Evolutionary conservation across 2,797 vertebrate genomes (phyloP).

Genomic region (Leptoclinus maculatus): DNA sequence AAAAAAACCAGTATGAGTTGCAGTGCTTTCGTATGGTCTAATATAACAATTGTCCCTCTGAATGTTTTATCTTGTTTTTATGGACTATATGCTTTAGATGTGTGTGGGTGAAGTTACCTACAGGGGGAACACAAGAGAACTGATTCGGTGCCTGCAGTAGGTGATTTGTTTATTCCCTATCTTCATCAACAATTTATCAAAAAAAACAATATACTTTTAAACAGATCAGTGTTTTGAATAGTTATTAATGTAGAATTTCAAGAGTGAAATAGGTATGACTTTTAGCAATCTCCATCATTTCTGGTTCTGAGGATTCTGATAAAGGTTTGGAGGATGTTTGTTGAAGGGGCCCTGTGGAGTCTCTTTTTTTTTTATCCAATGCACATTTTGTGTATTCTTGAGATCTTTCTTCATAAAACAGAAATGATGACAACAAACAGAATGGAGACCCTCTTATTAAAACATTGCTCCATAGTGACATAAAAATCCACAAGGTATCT

Average conservation of each 20-base stretch:
- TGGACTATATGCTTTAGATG: background rate
- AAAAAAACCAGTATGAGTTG: background rate
- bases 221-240: background rate
- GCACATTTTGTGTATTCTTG: too few species aligned
- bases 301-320: too few species aligned
- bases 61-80: background rate
- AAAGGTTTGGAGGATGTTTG: too few species aligned
- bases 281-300: too few species aligned
- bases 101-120: background rate
- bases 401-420: too few species aligned
- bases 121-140: background rate
- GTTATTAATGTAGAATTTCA: background rate
- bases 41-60: background rate
- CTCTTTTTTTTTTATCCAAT: too few species aligned
- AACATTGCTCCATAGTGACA: background rate
- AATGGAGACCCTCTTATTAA: background rate
- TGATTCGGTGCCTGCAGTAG: background rate
- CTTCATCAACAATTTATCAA: background rate
- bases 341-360: too few species aligned
- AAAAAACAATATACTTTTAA: background rate
- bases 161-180: background rate
- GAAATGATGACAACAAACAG: background rate
- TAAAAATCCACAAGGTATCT: background rate
- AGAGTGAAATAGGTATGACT: background rate
- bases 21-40: background rate